phyloP scores from a whole-genome alignment of 1,140 invertebrate genomes.

The Lycorma delicatula region DNA sequence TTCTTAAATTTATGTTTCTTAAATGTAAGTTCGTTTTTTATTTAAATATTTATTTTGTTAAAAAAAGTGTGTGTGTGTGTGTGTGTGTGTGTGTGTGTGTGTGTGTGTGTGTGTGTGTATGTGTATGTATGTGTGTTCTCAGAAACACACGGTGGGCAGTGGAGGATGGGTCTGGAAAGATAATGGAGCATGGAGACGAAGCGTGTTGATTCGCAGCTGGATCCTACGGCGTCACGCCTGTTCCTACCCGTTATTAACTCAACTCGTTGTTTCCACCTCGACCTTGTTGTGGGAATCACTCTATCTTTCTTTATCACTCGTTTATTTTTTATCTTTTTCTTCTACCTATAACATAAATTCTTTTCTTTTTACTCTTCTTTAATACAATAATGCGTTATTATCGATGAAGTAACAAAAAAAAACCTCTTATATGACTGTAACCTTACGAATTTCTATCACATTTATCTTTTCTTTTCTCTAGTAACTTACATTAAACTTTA shows the following conservation, averaged over 20 bases:
- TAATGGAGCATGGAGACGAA: neutral
- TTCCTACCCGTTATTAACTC: conserved; percentile 1
- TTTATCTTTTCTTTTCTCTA: too few species aligned
- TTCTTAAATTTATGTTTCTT: too few species aligned
- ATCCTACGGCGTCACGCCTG: neutral
- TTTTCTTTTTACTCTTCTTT: too few species aligned
- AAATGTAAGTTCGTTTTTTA: too few species aligned
- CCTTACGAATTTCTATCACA: too few species aligned
- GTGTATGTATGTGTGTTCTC: too few species aligned
- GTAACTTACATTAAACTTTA: too few species aligned
- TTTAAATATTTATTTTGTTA: too few species aligned
- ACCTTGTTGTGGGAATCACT: neutral
- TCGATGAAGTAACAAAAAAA: too few species aligned
- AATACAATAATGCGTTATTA: too few species aligned
- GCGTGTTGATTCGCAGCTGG: conserved; percentile 12
- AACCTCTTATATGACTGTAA: too few species aligned
- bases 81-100: neutral
- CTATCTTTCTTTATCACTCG: neutral
- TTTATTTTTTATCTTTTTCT: neutral
- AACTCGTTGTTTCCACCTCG: neutral
- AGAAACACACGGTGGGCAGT: too few species aligned
- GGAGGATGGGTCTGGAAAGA: neutral
- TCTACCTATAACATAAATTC: neutral
- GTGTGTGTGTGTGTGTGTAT: neutral
- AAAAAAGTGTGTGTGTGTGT: neutral